Conservation (phyloP, 2,113 vertebrate genomes). For the Caracal caracal region DNA sequence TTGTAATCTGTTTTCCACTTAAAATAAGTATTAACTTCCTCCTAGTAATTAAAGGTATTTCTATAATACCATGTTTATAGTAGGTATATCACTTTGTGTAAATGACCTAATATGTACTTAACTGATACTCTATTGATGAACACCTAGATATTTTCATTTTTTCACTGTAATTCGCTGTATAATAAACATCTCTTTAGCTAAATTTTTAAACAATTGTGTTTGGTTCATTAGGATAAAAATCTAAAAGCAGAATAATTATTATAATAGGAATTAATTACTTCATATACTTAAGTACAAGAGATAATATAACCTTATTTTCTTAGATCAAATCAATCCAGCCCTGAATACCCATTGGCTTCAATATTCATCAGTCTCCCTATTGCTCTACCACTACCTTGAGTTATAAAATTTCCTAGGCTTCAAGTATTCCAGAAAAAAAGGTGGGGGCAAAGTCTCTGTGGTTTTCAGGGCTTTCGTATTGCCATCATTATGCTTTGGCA, state of each 20-base stretch:
- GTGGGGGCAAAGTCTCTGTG: rapidly evolving
- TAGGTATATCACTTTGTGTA: neutral
- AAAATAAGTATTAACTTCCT: neutral
- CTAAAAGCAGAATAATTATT: neutral
- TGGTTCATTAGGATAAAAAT: slow-evolving; percentile 24
- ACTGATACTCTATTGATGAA: neutral
- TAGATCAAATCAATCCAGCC: neutral
- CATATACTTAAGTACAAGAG: neutral
- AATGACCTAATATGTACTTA: slow-evolving; percentile 40
- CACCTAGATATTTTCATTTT: neutral
- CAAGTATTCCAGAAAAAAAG: neutral
- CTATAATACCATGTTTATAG: neutral
- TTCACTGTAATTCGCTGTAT: neutral
- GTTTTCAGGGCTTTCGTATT: neutral
- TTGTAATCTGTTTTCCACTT: neutral
- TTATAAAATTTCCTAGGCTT: neutral
- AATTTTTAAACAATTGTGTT: neutral
- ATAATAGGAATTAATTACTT: neutral
- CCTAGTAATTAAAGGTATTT: neutral
- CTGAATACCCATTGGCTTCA: neutral
- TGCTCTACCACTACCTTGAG: neutral
- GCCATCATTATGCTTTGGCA: neutral
- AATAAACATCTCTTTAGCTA: neutral
- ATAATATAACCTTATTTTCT: neutral
- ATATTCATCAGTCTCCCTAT: neutral